Base-by-base conservation (phyloP, 2,888 invertebrate species). In the Nesidiocoris tenuis region DNA sequence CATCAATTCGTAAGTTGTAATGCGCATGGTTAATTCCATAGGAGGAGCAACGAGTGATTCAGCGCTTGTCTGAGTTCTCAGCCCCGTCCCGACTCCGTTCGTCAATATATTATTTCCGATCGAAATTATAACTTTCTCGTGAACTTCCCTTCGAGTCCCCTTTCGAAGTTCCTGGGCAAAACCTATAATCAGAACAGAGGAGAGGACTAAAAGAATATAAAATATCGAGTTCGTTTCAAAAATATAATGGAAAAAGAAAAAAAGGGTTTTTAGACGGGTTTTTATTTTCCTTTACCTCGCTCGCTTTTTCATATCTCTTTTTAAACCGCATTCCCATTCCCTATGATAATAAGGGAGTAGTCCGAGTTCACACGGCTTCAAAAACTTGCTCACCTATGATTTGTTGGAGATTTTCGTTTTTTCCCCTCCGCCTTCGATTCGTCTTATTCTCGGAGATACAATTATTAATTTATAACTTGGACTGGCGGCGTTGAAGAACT, bases 301-400 rank as follows among this genome's bases (percentile, higher is more conserved):
- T 39, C 12, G 12, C 39, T 39, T 39, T 39, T 39, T 12, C 12
- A 7, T 39, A 39, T 39, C 39, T 39, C 39, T 39, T 39, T 39
- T 25, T 19, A 7, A 2, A 39, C 16, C 63, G 19, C 39, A 25
- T 2, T 70, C 70, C 72, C 72, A 72, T 72, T 72, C 61, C 72
- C 55, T 21, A 72, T 72, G 72, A 72, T 72, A 72, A 72, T 72
- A 56, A 72, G 61, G 61, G 72, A 72, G 72, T 72, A 70, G 70
- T 61, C 39, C 9, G 17, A 72, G 61, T 72, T 72, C 72, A 72
- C 72, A 72, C 72, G 72, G 72, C 72, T 39, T 61, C 39, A 61
- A 72, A 39, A 72, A 25, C 61, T 61, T 63, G 63, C 74, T 74
- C 74, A 64, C 64, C 74, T 74, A 74, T 74, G 74, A 74, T 74